These are phyloP conservation scores for Cynaeus angustus DNA, from an alignment of 2,888 invertebrate genomes.

Conservation along the genomic window DNA sequence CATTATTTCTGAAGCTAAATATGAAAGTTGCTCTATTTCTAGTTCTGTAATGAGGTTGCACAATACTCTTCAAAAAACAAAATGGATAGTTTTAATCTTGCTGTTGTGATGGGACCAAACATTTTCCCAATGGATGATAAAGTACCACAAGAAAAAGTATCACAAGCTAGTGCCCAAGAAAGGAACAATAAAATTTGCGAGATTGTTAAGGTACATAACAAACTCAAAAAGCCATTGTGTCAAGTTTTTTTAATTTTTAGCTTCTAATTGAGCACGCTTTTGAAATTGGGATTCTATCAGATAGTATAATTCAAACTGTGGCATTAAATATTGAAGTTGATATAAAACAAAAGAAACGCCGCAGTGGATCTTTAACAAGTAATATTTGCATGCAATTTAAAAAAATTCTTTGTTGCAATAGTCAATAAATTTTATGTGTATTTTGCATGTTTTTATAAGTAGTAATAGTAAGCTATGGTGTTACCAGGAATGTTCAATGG, in stretches of 20 bases:
- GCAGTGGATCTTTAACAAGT: constrained; percentile 92
- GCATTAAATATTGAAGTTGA: constrained; percentile 56
- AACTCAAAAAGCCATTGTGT: constrained; percentile 1
- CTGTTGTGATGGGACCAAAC: constrained; percentile 90
- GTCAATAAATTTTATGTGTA: constrained; percentile 24
- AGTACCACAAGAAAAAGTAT: constrained; percentile 72
- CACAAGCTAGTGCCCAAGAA: constrained; percentile 64
- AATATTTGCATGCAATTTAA: constrained; percentile 59
- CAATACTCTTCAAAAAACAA: constrained; percentile 81
- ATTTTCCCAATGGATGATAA: constrained; percentile 85
- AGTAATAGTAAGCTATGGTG: no score
- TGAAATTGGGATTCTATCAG: constrained; percentile 83
- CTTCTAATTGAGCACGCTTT: constrained; percentile 86
- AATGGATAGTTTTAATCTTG: constrained; percentile 89
- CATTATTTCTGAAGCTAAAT: constrained; percentile 18
- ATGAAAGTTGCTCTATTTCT: constrained; percentile 59
- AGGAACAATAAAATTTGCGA: constrained; percentile 58
- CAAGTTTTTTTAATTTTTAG: constrained; percentile 69
- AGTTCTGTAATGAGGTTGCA: constrained; percentile 83
- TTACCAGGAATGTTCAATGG: constrained; percentile 88
- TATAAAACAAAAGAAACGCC: constrained; percentile 83
- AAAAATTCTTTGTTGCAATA: constrained; percentile 15
- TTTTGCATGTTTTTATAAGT: not conserved
- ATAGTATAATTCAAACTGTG: constrained; percentile 72
- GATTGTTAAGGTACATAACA: constrained; percentile 56